phyloP scores from a whole-genome alignment of 2,113 vertebrate genomes.

The Mesocricetus auratus region DNA sequence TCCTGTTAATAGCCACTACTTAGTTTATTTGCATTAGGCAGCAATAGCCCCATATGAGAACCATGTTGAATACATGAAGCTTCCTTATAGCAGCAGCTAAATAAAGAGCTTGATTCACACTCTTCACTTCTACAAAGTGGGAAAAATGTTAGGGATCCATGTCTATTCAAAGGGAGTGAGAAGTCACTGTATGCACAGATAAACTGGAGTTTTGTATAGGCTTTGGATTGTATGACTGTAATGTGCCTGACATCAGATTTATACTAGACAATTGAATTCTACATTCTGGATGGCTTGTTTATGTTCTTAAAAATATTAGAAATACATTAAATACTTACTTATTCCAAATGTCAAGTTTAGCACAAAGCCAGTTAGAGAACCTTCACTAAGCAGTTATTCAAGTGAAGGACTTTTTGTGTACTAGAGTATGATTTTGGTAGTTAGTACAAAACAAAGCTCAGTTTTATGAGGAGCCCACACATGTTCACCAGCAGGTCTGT shows the following conservation, averaged over 20 bases:
- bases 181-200: background rate
- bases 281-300: background rate
- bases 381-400: background rate
- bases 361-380: background rate
- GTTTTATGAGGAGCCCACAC: background rate
- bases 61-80: background rate
- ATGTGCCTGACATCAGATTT: background rate
- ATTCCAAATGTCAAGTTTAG: background rate
- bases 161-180: slow-evolving; percentile 10
- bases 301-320: background rate
- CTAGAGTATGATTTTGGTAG: background rate
- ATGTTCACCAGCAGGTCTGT: background rate
- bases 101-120: background rate
- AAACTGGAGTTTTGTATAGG: background rate
- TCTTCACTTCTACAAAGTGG: background rate
- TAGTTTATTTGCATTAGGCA: background rate
- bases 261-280: slow-evolving; percentile 9
- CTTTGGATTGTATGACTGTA: background rate
- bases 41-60: background rate
- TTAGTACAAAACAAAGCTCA: background rate
- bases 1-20: background rate
- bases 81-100: background rate
- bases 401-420: background rate
- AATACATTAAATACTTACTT: background rate
- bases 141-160: background rate